Conservation (phyloP, 2,797 vertebrate species). For the Hapalemur alaotrensis region DNA sequence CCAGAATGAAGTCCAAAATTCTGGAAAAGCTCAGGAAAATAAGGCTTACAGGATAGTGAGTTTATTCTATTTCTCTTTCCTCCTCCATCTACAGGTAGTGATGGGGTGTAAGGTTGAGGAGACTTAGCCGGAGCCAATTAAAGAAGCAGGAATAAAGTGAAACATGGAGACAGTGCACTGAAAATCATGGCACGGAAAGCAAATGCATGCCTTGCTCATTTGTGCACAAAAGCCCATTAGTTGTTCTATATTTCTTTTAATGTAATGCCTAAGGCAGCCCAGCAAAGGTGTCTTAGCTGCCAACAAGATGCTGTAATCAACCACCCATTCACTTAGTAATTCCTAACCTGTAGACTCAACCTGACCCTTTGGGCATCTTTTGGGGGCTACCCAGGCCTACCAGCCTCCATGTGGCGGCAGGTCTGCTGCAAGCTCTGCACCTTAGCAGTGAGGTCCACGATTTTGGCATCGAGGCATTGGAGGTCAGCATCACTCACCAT, state of each 20-base stretch:
- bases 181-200: neutral
- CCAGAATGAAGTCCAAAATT: neutral
- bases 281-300: neutral
- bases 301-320: neutral
- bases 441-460: slow-evolving; percentile 85
- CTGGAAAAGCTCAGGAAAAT: neutral
- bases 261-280: neutral
- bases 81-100: neutral
- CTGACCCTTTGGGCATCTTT: neutral
- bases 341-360: neutral
- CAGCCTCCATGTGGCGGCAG: slow-evolving; percentile 93
- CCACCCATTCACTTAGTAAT: neutral
- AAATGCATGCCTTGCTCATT: neutral
- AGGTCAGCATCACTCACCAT: slow-evolving; percentile 91
- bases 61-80: neutral
- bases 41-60: neutral
- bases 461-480: slow-evolving; percentile 89
- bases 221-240: neutral
- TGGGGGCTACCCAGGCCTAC: slow-evolving; percentile 74
- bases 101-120: neutral
- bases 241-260: neutral
- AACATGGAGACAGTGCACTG: neutral
- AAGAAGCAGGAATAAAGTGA: neutral
- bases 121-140: neutral
- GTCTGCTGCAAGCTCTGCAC: slow-evolving; percentile 88